A percentile compares a stretch with the other conserved stretches of the same genome.
Evolutionary conservation across 2,797 vertebrate species (phyloP).

Genomic region (Sebastes glaucus): DNA sequence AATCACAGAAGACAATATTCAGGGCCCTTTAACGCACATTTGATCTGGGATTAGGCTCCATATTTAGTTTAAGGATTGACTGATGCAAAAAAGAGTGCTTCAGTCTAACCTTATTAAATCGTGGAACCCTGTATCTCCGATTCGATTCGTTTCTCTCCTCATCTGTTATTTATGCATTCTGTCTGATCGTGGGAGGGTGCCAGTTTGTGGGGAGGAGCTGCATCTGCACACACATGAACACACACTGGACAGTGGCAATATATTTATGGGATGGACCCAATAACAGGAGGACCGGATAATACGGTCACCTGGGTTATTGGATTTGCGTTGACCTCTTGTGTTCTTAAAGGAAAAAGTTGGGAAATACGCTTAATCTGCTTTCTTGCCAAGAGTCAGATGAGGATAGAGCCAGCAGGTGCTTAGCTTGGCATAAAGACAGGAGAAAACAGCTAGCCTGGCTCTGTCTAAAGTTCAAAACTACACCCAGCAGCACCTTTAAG

Average conservation of each 20-base stretch:
- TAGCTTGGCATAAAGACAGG: background rate
- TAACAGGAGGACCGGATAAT: background rate
- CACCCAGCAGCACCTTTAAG: background rate
- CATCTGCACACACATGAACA: conserved; percentile 18
- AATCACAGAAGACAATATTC: too few relatives aligned
- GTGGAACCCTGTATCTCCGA: too few relatives aligned
- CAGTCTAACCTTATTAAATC: too few relatives aligned
- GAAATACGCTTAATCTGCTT: background rate
- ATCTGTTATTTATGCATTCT: conserved; percentile 78
- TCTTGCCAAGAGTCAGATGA: background rate
- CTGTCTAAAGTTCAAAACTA: background rate
- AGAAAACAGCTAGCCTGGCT: background rate
- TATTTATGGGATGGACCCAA: background rate
- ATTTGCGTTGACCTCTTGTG: conserved; percentile 7
- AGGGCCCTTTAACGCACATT: too few relatives aligned
- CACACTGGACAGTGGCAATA: background rate
- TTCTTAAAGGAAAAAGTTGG: background rate
- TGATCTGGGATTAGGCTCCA: too few relatives aligned
- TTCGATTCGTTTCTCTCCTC: conserved; percentile 50
- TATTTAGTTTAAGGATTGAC: too few relatives aligned
- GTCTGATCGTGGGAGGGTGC: conserved; percentile 60
- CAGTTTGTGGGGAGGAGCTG: conserved; percentile 44
- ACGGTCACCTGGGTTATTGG: background rate
- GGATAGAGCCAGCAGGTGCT: background rate
- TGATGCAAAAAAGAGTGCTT: too few relatives aligned